These are phyloP conservation scores for Troides oblongomaculatus DNA, from an alignment of 2,888 invertebrate species.

Conservation along the genomic window DNA sequence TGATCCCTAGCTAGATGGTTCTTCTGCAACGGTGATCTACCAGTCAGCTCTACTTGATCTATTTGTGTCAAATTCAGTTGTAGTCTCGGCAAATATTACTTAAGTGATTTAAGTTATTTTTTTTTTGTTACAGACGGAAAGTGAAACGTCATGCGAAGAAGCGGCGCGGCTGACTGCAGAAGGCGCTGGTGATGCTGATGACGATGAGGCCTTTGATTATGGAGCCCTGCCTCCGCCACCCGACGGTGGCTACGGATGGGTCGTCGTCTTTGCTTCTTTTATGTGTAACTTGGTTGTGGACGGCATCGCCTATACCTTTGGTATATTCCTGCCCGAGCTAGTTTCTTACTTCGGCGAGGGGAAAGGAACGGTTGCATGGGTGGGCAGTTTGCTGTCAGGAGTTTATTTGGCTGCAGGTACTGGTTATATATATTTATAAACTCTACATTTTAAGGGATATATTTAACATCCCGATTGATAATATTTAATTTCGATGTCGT, in stretches of 20 bases:
- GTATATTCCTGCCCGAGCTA: slow-evolving; percentile 92
- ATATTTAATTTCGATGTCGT: background rate
- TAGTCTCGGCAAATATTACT: background rate
- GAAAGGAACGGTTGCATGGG: slow-evolving; percentile 94
- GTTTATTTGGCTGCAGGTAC: slow-evolving; percentile 96
- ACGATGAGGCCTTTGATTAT: slow-evolving; percentile 83
- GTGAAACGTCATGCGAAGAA: slow-evolving; percentile 92
- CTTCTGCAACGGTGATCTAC: no score
- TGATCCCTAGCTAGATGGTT: no score
- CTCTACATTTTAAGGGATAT: background rate
- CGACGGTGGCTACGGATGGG: slow-evolving; percentile 95
- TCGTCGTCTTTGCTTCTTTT: slow-evolving; percentile 97
- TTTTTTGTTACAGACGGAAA: slow-evolving; percentile 86
- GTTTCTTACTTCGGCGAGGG: slow-evolving; percentile 90
- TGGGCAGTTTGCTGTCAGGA: slow-evolving; percentile 96
- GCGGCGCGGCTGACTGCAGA: slow-evolving; percentile 88
- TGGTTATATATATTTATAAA: slow-evolving; percentile 37
- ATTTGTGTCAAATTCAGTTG: background rate
- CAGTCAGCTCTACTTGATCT: no score
- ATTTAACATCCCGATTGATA: background rate
- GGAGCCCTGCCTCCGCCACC: slow-evolving; percentile 92
- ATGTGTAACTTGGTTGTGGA: slow-evolving; percentile 99
- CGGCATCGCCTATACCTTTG: slow-evolving; percentile 99
- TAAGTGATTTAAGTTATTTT: background rate
- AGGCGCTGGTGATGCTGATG: slow-evolving; percentile 81